Base-by-base conservation (phyloP, 2,888 invertebrate genomes). In the Dyspetes luteomarginatus region DNA sequence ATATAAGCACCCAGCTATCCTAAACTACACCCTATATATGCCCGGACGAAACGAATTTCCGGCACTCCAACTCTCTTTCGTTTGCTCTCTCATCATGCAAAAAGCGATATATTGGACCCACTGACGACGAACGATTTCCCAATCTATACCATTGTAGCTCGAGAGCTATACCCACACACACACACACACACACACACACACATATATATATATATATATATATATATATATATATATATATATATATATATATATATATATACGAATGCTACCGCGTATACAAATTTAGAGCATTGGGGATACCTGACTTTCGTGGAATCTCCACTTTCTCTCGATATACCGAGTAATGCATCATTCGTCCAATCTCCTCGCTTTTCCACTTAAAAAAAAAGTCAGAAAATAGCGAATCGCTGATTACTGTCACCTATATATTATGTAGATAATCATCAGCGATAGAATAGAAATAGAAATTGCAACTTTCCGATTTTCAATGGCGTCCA, bases 31-130 rank as follows among this genome's bases (percentile, higher is more conserved):
- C 26, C 52, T 19, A 50, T 58, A 55, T 19, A 43, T 56, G 41
- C 52, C 43, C 7, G 62, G 64, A 68, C 67, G 80, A 76, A 80
- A 80, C 80, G 80, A 76, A 80, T 80, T 80, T 80, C 80, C 76
- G 80, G 80, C 50, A 72, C 71, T 80, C 72, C 36, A 62, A 75
- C 58, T 76, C 80, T 76, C 76, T 68, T 76, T 76, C 72, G 67
- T 71, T 79, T 64, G 74, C 71, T 62, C 26, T 62, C 50, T 52
- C 80, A 72, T 80, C 72, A 72, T 67, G 76, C 76, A 72, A 80
- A 72, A 76, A 48, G 43, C 75, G 65, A 62, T 48, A 80, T 80
- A 80, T 80, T 68, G 80, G 76, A 72, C 43, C 56, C 36, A 19
- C 60, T 19, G 41, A 62, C 50, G 75, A 71, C 67, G 43, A 26